A percentile compares a stretch with the other conserved stretches of the same genome.
Evolutionary conservation across 2,888 invertebrate genomes (phyloP).

Genomic region (Phengaris alcon): DNA sequence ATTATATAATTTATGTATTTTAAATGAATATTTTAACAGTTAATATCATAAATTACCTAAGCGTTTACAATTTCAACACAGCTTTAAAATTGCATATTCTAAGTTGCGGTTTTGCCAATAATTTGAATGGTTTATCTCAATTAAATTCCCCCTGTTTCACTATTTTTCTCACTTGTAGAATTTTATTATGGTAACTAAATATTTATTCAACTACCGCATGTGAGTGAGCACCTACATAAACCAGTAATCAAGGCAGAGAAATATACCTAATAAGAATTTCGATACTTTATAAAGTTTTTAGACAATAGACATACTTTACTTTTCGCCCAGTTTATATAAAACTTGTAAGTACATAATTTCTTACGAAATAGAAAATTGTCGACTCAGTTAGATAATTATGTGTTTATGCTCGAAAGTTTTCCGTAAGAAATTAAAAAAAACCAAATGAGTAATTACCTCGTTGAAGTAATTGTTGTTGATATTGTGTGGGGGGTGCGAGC

Average conservation of each 20-base stretch:
- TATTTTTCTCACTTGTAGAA: background rate
- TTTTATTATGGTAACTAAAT: no score
- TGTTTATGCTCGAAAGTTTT: background rate
- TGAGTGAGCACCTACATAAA: no score
- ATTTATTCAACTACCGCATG: no score
- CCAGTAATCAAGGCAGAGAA: no score
- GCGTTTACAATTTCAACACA: slow-evolving; percentile 15
- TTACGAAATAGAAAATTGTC: background rate
- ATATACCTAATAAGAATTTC: background rate
- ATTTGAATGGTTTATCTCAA: no score
- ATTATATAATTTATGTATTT: slow-evolving; percentile 5
- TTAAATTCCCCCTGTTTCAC: no score
- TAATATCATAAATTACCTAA: slow-evolving; percentile 7
- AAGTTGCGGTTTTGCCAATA: no score
- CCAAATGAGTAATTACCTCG: slow-evolving; percentile 58
- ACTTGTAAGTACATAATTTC: background rate
- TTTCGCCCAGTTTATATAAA: no score
- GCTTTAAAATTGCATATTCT: slow-evolving; percentile 5
- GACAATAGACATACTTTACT: no score
- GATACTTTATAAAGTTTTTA: no score
- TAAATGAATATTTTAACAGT: slow-evolving; percentile 18
- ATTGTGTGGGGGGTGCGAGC: slow-evolving; percentile 66
- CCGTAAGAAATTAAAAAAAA: background rate
- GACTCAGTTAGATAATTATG: background rate
- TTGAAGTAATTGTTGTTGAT: slow-evolving; percentile 70